phyloP scores from a whole-genome alignment of 2,888 invertebrate species.

The Cosmia trapezina region DNA sequence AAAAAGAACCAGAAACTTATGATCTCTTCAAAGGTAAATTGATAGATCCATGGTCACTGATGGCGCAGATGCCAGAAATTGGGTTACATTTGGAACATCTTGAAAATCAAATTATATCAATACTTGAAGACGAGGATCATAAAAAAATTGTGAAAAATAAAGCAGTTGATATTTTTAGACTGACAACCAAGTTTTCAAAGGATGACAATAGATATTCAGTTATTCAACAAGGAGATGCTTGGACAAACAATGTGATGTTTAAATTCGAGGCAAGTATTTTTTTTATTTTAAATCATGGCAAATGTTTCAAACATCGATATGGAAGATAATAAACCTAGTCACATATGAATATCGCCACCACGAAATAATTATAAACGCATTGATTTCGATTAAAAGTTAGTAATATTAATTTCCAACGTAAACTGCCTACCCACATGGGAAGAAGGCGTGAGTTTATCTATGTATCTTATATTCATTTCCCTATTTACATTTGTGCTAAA shows the following conservation, averaged over 20 bases:
- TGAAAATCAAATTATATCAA: constrained; percentile 53
- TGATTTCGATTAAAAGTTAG: not conserved
- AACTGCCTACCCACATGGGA: too few relatives aligned
- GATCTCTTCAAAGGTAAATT: constrained; percentile 56
- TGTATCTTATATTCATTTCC: too few relatives aligned
- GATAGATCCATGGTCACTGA: constrained; percentile 51
- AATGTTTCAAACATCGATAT: not conserved
- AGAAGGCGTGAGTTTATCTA: too few relatives aligned
- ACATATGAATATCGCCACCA: not conserved
- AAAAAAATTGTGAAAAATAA: constrained; percentile 62
- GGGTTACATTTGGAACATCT: constrained; percentile 28
- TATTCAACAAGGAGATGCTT: constrained; percentile 76
- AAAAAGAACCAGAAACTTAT: constrained; percentile 70
- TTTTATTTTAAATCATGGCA: not conserved
- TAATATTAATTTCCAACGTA: not conserved
- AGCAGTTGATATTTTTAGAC: constrained; percentile 24
- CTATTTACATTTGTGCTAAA: too few relatives aligned
- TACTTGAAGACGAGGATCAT: constrained; percentile 66
- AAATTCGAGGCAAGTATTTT: constrained; percentile 65
- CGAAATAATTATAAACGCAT: not conserved
- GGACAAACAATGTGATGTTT: constrained; percentile 78
- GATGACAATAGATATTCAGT: constrained; percentile 67
- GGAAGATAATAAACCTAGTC: not conserved
- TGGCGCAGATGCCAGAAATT: constrained; percentile 9
- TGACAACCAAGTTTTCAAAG: constrained; percentile 46